Evolutionary conservation across 2,113 vertebrate genomes (phyloP).

Genomic region (Semicossyphus pulcher): DNA sequence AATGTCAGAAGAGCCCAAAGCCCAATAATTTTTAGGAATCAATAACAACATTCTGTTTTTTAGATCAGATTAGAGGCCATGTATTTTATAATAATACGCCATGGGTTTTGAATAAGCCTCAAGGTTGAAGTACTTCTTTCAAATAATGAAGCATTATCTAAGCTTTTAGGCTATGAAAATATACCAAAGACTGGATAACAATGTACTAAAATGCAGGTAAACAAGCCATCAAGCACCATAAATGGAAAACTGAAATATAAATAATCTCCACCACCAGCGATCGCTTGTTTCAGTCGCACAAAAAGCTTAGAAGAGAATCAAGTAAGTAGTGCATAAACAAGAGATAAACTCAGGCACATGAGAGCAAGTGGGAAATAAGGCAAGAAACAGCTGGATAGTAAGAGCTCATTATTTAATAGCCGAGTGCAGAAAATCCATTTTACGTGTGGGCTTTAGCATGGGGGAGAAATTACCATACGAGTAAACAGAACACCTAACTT

Average conservation of each 20-base stretch:
- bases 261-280: not conserved
- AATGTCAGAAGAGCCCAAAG: not conserved
- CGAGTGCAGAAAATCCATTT: constrained; percentile 65
- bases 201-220: not conserved
- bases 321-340: constrained; percentile 26
- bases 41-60: not conserved
- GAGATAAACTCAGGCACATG: constrained; percentile 11
- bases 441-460: constrained; percentile 55
- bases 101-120: not conserved
- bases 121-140: not conserved
- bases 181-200: not conserved
- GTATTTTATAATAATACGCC: not conserved
- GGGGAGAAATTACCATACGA: constrained; percentile 63
- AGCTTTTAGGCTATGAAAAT: not conserved
- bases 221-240: constrained; percentile 1
- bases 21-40: constrained; percentile 1
- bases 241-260: not conserved
- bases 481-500: constrained; percentile 67
- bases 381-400: constrained; percentile 46
- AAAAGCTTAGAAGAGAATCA: constrained; percentile 11
- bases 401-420: constrained; percentile 67
- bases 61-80: not conserved
- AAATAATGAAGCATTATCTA: not conserved
- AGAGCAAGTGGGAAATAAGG: constrained; percentile 8
- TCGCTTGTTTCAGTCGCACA: constrained; percentile 2